Conservation (phyloP, 2,888 invertebrate genomes). For the Eupithecia insigniata region DNA sequence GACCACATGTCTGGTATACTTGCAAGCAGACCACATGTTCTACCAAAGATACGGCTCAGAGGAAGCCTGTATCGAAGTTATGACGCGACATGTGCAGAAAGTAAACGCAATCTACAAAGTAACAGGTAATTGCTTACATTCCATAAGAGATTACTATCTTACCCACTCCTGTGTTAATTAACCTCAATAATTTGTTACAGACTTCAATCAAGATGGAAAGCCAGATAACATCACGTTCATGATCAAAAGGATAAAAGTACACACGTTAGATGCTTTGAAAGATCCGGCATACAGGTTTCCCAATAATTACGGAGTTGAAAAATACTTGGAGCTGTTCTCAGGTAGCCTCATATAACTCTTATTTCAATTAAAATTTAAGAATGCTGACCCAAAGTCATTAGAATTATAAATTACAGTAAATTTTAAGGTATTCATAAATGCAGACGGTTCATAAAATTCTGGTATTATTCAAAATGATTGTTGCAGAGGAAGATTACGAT, state of each 20-base stretch:
- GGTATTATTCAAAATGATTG: constrained; percentile 48
- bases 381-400: constrained; percentile 48
- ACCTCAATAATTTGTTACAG: constrained; percentile 75
- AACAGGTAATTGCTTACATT: constrained; percentile 85
- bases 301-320: constrained; percentile 98
- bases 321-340: constrained; percentile 98
- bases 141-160: constrained; percentile 17
- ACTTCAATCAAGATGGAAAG: constrained; percentile 96
- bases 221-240: constrained; percentile 97
- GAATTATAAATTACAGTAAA: constrained; percentile 52
- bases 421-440: constrained; percentile 36
- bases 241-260: constrained; percentile 97
- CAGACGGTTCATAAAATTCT: constrained; percentile 33
- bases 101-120: constrained; percentile 95
- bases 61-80: constrained; percentile 97
- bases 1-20: constrained; percentile 96
- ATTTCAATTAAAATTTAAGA: constrained; percentile 44
- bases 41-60: constrained; percentile 97
- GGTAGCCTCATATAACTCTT: constrained; percentile 82
- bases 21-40: constrained; percentile 98
- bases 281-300: constrained; percentile 95
- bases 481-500: constrained; percentile 97
- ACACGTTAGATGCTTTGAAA: constrained; percentile 92
- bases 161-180: constrained; percentile 26
- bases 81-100: constrained; percentile 96